These are phyloP conservation scores for Lapara coniferarum DNA, from an alignment of 2,888 invertebrate species.

Conservation along the genomic window DNA sequence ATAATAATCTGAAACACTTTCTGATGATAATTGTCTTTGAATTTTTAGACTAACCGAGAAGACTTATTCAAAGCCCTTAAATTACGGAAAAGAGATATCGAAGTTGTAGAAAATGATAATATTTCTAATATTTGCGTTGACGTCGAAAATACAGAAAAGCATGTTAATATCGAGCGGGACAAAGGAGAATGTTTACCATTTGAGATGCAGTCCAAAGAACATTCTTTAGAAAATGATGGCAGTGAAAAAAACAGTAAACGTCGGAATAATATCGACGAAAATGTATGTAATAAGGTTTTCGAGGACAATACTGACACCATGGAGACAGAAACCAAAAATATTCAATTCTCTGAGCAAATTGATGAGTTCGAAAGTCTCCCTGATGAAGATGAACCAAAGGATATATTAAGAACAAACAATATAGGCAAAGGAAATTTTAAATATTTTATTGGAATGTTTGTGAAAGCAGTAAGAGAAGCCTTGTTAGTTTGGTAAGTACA, in stretches of 20 bases:
- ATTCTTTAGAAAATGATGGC: background rate
- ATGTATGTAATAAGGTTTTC: background rate
- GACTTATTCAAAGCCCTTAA: background rate
- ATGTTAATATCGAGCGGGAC: background rate
- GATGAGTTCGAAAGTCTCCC: conserved; percentile 18
- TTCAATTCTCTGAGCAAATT: conserved; percentile 27
- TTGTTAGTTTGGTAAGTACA: conserved; percentile 54
- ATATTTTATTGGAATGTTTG: conserved; percentile 42
- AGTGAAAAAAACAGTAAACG: background rate
- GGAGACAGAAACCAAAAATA: conserved; percentile 29
- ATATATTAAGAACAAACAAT: background rate
- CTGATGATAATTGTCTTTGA: background rate
- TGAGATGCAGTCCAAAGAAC: background rate
- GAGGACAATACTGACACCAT: background rate
- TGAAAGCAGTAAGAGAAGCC: conserved; percentile 47
- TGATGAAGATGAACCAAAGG: conserved; percentile 24
- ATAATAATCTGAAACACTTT: background rate
- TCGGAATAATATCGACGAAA: background rate
- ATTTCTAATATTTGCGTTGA: background rate
- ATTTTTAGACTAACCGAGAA: conserved; percentile 8
- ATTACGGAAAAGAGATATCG: background rate
- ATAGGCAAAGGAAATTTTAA: conserved; percentile 39
- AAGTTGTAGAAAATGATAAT: background rate
- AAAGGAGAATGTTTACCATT: background rate
- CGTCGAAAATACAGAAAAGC: background rate